These are phyloP conservation scores for Upupa epops DNA, from an alignment of 2,113 vertebrate genomes.

Conservation along the genomic window DNA sequence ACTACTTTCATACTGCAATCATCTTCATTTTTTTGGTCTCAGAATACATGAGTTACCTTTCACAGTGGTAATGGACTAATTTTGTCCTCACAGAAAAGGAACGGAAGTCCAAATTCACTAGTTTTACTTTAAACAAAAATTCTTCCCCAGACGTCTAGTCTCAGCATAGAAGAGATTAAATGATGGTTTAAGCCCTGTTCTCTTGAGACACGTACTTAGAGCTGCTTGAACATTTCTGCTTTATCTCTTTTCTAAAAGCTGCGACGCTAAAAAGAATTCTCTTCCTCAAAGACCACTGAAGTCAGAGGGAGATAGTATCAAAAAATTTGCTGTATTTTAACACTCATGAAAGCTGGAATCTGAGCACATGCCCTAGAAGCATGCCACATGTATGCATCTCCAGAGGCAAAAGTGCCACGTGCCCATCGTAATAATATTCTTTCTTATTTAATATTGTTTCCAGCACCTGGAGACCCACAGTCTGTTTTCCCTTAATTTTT, in stretches of 20 bases:
- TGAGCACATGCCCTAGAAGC: not conserved
- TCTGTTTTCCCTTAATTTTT: not conserved
- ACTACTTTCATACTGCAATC: accelerated
- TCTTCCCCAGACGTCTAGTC: constrained; percentile 13
- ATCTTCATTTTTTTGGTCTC: not conserved
- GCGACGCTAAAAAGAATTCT: constrained; percentile 17
- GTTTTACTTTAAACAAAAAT: constrained; percentile 19
- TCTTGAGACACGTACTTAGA: constrained; percentile 40
- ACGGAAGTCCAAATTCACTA: not conserved
- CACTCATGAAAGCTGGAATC: not conserved
- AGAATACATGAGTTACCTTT: not conserved
- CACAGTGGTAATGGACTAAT: not conserved
- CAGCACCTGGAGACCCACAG: not conserved
- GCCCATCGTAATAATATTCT: not conserved
- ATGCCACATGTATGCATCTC: not conserved
- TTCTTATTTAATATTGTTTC: not conserved
- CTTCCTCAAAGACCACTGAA: constrained; percentile 17
- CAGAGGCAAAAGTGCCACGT: not conserved
- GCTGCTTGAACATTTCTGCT: constrained; percentile 34
- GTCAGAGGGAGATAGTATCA: not conserved
- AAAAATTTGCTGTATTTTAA: constrained; percentile 27
- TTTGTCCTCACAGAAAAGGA: not conserved
- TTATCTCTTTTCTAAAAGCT: constrained; percentile 49
- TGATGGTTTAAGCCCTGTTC: not conserved
- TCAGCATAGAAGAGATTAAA: constrained; percentile 51